These are phyloP conservation scores for Pollenia angustigena DNA, from an alignment of 2,888 invertebrate genomes.

Conservation along the genomic window DNA sequence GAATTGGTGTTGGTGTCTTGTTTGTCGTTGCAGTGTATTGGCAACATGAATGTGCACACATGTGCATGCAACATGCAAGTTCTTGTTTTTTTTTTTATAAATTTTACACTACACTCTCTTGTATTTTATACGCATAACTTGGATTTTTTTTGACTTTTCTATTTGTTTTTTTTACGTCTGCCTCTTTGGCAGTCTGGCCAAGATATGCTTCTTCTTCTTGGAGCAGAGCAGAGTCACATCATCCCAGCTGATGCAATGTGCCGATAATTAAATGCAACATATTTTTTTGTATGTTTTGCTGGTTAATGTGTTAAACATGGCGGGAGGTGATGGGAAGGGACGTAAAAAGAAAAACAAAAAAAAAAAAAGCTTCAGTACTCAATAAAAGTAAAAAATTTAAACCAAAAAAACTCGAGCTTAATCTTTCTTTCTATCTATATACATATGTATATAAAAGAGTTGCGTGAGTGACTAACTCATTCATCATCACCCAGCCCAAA, in stretches of 20 bases:
- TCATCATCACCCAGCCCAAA: no score
- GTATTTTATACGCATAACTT: conserved; percentile 51
- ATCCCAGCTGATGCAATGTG: conserved; percentile 70
- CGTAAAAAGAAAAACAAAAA: not conserved
- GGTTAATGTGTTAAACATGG: conserved; percentile 56
- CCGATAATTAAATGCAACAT: conserved; percentile 72
- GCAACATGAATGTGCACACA: conserved; percentile 45
- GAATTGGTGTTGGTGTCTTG: conserved; percentile 10
- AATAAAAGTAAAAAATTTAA: no score
- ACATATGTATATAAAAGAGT: no score
- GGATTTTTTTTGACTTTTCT: conserved; percentile 29
- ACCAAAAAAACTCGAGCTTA: no score
- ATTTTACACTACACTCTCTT: conserved; percentile 21
- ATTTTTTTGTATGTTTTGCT: conserved; percentile 36
- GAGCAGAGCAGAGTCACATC: conserved; percentile 37
- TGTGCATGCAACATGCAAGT: conserved; percentile 60
- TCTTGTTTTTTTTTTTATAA: conserved; percentile 12
- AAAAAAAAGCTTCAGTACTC: no score
- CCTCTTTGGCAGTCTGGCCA: conserved; percentile 23
- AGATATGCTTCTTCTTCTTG: conserved; percentile 21
- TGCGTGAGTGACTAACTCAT: no score
- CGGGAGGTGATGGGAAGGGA: not conserved
- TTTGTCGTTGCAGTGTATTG: conserved; percentile 6
- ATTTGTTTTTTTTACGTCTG: conserved; percentile 5
- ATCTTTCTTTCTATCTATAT: no score